Evolutionary conservation across 2,113 vertebrate genomes (phyloP).

Genomic region (Spheniscus mendiculus): DNA sequence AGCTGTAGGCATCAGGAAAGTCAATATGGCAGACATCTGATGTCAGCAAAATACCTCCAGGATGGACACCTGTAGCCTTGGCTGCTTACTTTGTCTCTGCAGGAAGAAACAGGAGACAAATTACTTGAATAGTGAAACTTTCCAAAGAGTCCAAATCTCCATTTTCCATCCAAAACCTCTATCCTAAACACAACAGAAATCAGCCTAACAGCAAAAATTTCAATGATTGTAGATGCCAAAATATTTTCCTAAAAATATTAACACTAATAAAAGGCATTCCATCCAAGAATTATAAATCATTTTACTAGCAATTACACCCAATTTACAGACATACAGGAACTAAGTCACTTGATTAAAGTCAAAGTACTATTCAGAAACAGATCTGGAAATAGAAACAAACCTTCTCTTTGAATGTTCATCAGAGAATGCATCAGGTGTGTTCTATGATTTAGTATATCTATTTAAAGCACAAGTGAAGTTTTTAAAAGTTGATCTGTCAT

Average conservation of each 20-base stretch:
- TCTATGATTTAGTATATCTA: neutral
- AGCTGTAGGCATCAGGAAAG: neutral
- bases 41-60: neutral
- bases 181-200: neutral
- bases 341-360: neutral
- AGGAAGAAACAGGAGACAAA: neutral
- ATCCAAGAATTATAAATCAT: neutral
- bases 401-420: neutral
- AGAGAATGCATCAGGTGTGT: neutral
- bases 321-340: neutral
- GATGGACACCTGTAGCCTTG: neutral
- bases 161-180: neutral
- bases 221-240: rapidly evolving
- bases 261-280: neutral
- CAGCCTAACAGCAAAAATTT: neutral
- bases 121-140: neutral
- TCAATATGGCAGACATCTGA: neutral
- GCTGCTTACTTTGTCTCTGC: neutral
- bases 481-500: neutral
- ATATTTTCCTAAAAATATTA: neutral
- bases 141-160: neutral
- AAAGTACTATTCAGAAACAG: neutral
- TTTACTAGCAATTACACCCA: neutral
- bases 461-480: neutral
- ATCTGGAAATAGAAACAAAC: neutral